Base-by-base conservation (phyloP, 92 coral and sea anemone species). In the Umimayanthus kanabou region DNA sequence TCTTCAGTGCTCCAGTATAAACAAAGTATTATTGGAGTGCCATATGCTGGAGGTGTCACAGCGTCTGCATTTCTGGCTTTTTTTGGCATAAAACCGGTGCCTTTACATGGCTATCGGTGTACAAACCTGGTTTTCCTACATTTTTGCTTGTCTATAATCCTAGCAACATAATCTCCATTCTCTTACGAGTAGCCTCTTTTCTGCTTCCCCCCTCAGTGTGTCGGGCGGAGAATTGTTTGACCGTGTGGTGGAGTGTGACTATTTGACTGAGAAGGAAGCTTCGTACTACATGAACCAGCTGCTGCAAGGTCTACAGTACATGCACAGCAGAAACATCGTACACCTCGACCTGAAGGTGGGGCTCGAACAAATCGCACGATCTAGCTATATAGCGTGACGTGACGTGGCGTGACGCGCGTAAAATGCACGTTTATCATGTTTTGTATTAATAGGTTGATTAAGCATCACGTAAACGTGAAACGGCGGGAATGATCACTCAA, bases 181-280 rank as follows among this genome's bases (percentile, higher is more conserved):
- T 14, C 22, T n/a, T 67, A 23, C 5, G 84, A 37, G 10, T 2
- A 43, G 18, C 20, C 2, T 64, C 30, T 26, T 18, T 29, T 57
- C 22, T 33, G 14, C 18, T 33, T 18, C 55, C 23, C 30, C 42
- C 80, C 84, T 1, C 88, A 96, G 99, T 43, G 91, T 96, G 69
- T 93, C 99, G 4, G 99, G 98, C 15, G 99, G 99, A 28, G 99
- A 96, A 91, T 80, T 96, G 30, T 96, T 96, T 88, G 98, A 93
- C 77, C 93, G 99, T 25, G 98, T 96, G 70, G 99, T 93, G 4
- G 98, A 93, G 72, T 93, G 92, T 37, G 99, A 96, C 53, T 92
- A 94, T 64, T 85, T 96, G 79, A 95, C 98, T 16, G 99, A 96
- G 80, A 95, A 91, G 39, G 99, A 95, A 87, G 98, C 94, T 3